Conservation (phyloP, 2,113 vertebrate genomes). For the Tautogolabrus adspersus region DNA sequence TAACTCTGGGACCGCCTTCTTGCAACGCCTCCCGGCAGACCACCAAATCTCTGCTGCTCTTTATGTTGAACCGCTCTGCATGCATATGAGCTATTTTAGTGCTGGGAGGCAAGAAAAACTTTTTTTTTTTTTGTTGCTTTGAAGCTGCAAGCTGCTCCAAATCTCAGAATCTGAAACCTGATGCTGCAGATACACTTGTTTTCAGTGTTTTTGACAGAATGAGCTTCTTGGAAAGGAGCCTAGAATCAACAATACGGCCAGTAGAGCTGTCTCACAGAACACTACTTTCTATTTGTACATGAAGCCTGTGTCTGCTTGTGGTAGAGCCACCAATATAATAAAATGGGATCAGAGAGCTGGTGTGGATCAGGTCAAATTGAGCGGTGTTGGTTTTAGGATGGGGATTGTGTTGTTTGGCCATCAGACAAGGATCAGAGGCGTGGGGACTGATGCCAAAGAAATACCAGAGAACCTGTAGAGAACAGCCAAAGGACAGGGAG, state of each 20-base stretch:
- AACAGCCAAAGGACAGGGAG: slow-evolving; percentile 51
- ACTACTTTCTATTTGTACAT: neutral
- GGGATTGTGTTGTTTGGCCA: slow-evolving; percentile 64
- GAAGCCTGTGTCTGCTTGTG: neutral
- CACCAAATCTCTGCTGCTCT: slow-evolving; percentile 35
- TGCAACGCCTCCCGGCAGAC: slow-evolving; percentile 35
- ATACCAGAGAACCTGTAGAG: slow-evolving; percentile 45
- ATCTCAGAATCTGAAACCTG: slow-evolving; percentile 17
- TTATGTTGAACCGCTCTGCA: slow-evolving; percentile 21
- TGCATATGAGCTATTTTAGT: slow-evolving; percentile 44
- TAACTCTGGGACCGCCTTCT: slow-evolving; percentile 16
- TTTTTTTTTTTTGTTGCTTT: slow-evolving; percentile 3
- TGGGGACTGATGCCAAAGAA: slow-evolving; percentile 60
- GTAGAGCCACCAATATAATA: slow-evolving; percentile 16
- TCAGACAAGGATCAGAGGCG: slow-evolving; percentile 38
- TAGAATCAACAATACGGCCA: neutral
- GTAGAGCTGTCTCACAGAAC: neutral
- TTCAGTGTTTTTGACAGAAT: neutral
- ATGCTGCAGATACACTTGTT: neutral
- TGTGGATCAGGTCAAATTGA: slow-evolving; percentile 35
- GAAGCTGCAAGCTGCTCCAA: slow-evolving; percentile 9
- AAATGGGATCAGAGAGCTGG: slow-evolving; percentile 33
- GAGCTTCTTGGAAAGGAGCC: neutral
- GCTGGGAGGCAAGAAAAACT: neutral
- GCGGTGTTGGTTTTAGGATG: slow-evolving; percentile 45